Percentiles rank a stretch among this genome's conserved stretches.
Evolutionary conservation across 2,888 invertebrate species (phyloP).

Genomic region (Tethea ocularis): DNA sequence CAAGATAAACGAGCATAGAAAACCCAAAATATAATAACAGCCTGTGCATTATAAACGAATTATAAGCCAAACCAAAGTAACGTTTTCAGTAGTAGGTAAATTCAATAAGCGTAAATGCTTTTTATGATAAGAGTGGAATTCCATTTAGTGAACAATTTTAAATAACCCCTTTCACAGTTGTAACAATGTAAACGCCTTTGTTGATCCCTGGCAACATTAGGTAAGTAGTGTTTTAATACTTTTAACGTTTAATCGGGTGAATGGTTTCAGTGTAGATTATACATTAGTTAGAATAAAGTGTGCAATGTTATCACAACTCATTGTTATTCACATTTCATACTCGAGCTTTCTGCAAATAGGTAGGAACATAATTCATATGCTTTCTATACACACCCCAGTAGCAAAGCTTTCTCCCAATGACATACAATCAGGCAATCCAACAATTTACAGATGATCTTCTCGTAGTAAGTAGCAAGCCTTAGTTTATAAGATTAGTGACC

Average conservation of each 20-base stretch:
- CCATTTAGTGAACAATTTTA: conserved; percentile 25
- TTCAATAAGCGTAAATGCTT: background rate
- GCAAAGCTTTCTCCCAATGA: conserved; percentile 29
- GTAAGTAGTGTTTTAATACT: background rate
- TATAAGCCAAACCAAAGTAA: conserved; percentile 10
- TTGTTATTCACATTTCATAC: conserved; percentile 26
- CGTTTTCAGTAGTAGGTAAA: background rate
- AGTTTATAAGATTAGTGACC: conserved; percentile 29
- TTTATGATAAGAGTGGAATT: conserved; percentile 9
- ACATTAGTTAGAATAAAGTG: conserved; percentile 17
- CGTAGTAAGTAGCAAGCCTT: conserved; percentile 53
- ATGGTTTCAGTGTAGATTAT: conserved; percentile 43
- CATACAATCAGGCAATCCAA: conserved; percentile 25
- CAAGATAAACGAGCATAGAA: conserved; percentile 16
- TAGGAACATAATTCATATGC: conserved; percentile 21
- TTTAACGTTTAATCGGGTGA: conserved; percentile 25
- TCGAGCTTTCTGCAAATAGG: background rate
- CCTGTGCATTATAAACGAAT: conserved; percentile 11
- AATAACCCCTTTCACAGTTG: conserved; percentile 21
- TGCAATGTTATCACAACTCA: conserved; percentile 14
- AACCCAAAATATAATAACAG: conserved; percentile 11
- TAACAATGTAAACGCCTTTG: conserved; percentile 3
- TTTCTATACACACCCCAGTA: conserved; percentile 36
- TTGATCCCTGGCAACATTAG: background rate
- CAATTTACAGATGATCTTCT: conserved; percentile 25